These are phyloP conservation scores for Machimus rusticus DNA, from an alignment of 2,888 invertebrate species.

Conservation along the genomic window DNA sequence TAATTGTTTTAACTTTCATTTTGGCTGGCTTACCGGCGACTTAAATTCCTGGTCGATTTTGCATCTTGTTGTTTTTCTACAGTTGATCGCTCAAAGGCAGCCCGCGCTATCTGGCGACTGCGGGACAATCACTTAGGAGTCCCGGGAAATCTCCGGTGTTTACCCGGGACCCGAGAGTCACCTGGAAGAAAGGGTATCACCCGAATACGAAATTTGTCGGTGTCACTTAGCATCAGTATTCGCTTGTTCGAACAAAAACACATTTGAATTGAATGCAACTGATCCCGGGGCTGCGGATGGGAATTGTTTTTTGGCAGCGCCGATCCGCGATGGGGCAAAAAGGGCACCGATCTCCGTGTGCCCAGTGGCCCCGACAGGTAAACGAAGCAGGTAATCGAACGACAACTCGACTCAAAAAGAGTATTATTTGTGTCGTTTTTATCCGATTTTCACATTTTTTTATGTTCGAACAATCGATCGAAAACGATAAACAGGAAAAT, in stretches of 20 bases:
- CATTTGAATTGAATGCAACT: constrained; percentile 37
- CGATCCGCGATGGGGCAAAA: neutral
- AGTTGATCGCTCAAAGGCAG: neutral
- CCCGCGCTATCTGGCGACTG: neutral
- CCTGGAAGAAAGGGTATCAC: constrained; percentile 31
- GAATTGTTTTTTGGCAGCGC: neutral
- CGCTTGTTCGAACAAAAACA: constrained; percentile 25
- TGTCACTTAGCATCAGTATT: constrained; percentile 24
- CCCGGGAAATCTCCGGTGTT: neutral
- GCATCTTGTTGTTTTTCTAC: constrained; percentile 16
- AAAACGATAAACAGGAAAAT: neutral
- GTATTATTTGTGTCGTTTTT: constrained; percentile 35
- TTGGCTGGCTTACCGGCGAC: neutral
- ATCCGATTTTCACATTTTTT: constrained; percentile 24
- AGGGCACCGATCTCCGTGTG: neutral
- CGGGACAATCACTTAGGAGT: neutral
- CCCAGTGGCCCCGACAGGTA: neutral
- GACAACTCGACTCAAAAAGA: constrained; percentile 32
- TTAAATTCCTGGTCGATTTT: neutral
- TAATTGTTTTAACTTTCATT: constrained; percentile 38
- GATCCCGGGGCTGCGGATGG: constrained; percentile 12
- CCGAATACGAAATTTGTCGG: constrained; percentile 38
- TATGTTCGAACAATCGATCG: constrained; percentile 13
- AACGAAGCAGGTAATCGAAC: constrained; percentile 4
- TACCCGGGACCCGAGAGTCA: neutral